Percentiles rank a stretch among this genome's conserved stretches.
phyloP scores from a whole-genome alignment of 2,113 vertebrate species.

The Xiphophorus couchianus region DNA sequence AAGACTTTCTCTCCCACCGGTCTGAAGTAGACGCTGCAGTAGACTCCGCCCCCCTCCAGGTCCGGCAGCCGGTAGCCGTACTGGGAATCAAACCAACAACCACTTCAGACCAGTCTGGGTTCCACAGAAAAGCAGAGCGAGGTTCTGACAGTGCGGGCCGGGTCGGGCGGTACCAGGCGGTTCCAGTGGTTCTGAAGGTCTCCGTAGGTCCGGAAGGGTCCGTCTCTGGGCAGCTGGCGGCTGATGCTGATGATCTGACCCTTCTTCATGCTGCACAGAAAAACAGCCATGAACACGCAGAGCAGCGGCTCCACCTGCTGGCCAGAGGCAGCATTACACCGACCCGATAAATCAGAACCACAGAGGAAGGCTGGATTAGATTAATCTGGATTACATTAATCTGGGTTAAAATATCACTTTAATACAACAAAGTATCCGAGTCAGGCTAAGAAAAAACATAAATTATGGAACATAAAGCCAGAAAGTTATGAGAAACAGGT shows the following conservation, averaged over 20 bases:
- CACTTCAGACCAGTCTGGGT: background rate
- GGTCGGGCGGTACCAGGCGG: conserved; percentile 78
- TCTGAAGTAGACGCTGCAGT: conserved; percentile 89
- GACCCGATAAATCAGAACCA: background rate
- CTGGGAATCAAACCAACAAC: conserved; percentile 66
- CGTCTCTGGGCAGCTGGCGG: conserved; percentile 77
- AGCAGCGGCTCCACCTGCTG: conserved; percentile 52
- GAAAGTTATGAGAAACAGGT: too few species aligned
- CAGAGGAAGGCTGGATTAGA: too few species aligned
- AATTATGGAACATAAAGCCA: too few species aligned
- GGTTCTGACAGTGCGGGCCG: background rate
- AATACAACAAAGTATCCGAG: too few species aligned
- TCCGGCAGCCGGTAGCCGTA: conserved; percentile 91
- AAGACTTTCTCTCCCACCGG: conserved; percentile 83
- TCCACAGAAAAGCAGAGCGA: too few species aligned
- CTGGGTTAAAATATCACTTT: too few species aligned
- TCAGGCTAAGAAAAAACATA: too few species aligned
- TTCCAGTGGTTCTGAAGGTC: conserved; percentile 89
- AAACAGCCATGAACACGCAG: conserved; percentile 3
- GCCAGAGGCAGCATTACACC: conserved; percentile 7
- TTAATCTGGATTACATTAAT: too few species aligned
- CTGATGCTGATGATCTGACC: conserved; percentile 87
- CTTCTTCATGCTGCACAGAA: conserved; percentile 88
- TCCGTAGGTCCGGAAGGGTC: conserved; percentile 84
- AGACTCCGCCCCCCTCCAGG: conserved; percentile 68